Evolutionary conservation across 2,888 invertebrate genomes (phyloP), one percentile per base, ranked within the genome.

Genomic region (Habrosyne pyritoides): DNA sequence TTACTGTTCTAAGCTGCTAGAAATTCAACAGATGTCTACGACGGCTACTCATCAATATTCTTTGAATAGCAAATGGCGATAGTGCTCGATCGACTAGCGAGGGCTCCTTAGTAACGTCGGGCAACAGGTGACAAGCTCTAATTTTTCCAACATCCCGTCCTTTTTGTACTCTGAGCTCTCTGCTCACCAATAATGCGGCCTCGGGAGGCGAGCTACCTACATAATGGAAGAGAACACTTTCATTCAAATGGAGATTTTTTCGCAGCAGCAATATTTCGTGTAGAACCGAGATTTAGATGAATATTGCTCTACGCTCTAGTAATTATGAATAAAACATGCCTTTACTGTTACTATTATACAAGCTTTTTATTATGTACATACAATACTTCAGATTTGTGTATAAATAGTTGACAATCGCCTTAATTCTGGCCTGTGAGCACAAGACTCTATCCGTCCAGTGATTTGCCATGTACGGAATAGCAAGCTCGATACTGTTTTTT

Each of bases 121-220:
- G 79, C 81, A 83, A 83, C 83, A 83, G 75, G 83, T 82, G 72
- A 77, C 68, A 70, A 53, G 55, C 68, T 68, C 61, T 75, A 72
- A 75, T 76, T 80, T 79, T 75, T 77, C 75, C 73, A 68, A 58
- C 59, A 60, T 59, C 65, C 59, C 54, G 52, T 55, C 62, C 36
- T 56, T 66, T 64, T 66, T 61, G 64, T 55, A 52, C 33, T 61
- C 63, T 57, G 67, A 67, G 57, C 59, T 55, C 53, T 56, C 36
- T 24, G 21, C 14, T 55, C 52, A 14, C 48, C 52, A 58, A 60
- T 58, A 47, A 42, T 42, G 18, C 6, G 42, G 42, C 52, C 53
- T 51, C 47, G 42, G 51, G 53, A 56, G 33, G 47, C 51, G 52
- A 49, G 53, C 42, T 42, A 24, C 50, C 53, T 53, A 55, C 61